phyloP scores from a whole-genome alignment of 2,797 vertebrate genomes.

The Nannoperca obscura region DNA sequence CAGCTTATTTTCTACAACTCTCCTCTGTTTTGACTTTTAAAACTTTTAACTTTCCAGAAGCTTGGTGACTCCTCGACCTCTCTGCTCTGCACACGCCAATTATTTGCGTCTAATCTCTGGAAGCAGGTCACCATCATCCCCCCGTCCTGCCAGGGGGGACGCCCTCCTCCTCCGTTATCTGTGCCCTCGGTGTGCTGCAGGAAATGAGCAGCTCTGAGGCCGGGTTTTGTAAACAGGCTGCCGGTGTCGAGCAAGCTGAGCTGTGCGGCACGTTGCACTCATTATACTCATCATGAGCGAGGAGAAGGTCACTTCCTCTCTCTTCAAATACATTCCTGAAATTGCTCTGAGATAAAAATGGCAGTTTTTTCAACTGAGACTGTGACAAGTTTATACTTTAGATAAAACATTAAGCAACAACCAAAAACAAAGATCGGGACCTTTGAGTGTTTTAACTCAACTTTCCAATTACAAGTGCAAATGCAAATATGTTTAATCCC shows the following conservation, averaged over 20 bases:
- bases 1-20: background rate
- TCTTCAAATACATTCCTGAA: constrained; percentile 61
- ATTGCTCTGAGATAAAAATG: constrained; percentile 25
- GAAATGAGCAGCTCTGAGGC: constrained; percentile 56
- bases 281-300: constrained; percentile 44
- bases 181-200: background rate
- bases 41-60: background rate
- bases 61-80: background rate
- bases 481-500: background rate
- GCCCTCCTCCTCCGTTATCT: constrained; percentile 50
- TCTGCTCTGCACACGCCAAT: constrained; percentile 13
- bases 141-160: constrained; percentile 7
- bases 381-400: constrained; percentile 11
- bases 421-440: background rate
- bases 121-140: background rate
- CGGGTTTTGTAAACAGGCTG: constrained; percentile 52
- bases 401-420: background rate
- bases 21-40: background rate
- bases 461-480: background rate
- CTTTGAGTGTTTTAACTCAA: background rate
- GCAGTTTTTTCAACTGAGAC: background rate
- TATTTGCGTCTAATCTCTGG: constrained; percentile 54
- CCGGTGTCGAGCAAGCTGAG: constrained; percentile 3
- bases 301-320: constrained; percentile 48
- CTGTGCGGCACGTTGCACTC: constrained; percentile 50